phyloP scores from a whole-genome alignment of 2,888 invertebrate species.

The Schizotus pectinicornis region DNA sequence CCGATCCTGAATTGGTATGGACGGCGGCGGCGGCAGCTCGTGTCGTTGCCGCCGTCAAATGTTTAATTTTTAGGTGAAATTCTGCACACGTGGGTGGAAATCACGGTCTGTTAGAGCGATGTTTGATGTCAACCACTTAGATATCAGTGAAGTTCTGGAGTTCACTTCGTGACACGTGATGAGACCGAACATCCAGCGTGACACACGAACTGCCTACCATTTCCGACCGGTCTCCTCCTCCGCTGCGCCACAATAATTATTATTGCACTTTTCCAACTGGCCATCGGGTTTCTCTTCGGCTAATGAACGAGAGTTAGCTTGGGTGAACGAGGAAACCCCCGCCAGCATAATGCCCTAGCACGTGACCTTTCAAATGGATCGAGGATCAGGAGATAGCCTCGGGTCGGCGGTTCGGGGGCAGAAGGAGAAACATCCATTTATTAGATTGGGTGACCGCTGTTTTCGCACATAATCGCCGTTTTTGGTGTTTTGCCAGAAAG shows the following conservation, averaged over 20 bases:
- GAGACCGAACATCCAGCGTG: conserved; percentile 51
- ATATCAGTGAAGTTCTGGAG: conserved; percentile 50
- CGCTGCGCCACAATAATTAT: not conserved
- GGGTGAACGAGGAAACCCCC: not conserved
- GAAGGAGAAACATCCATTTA: conserved; percentile 17
- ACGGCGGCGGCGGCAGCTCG: too few species aligned
- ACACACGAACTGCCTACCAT: conserved; percentile 50
- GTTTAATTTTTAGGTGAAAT: conserved; percentile 9
- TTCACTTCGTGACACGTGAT: conserved; percentile 57
- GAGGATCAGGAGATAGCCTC: conserved; percentile 34
- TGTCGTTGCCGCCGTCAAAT: not conserved
- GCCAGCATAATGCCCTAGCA: conserved; percentile 27
- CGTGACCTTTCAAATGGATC: conserved; percentile 42
- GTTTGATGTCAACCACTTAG: conserved; percentile 54
- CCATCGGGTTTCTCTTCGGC: not conserved
- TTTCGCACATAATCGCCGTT: conserved; percentile 3
- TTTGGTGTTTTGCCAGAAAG: conserved; percentile 18
- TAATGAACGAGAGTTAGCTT: not conserved
- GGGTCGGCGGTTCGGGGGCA: conserved; percentile 16
- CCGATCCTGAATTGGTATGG: too few species aligned
- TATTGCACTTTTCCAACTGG: not conserved
- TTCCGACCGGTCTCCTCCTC: conserved; percentile 38
- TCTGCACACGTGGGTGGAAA: conserved; percentile 49
- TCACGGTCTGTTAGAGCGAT: conserved; percentile 50
- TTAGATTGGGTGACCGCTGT: conserved; percentile 25